Evolutionary conservation across 53 echinoderm and acorn worm species (phyloP), one percentile per base, ranked within the genome.

Genomic region (Antedon mediterranea): DNA sequence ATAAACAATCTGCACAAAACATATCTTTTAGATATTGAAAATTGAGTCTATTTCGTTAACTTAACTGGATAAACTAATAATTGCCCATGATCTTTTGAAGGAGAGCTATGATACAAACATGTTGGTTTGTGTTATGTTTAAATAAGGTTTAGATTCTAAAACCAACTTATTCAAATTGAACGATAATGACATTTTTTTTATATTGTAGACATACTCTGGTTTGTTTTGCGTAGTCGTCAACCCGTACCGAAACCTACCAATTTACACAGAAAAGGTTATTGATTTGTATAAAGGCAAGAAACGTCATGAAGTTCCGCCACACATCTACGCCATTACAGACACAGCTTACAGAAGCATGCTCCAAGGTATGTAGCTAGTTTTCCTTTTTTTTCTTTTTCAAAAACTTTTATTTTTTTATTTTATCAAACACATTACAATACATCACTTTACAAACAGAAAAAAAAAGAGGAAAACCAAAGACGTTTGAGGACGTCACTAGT

Each of bases 261-360:
- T 98, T 85, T 98, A 98, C 83, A 88, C 92, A 5, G 98, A 98
- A 72, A 98, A 98, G 86, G 98, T 98, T 75, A 89, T 98, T 32
- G 92, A 98, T 28, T 86, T 98, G 41, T 97, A 98, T 89, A 92
- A 90, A 43, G 98, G 98, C 76, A 98, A 98, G 88, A 98, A 98
- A 78, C 92, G 98, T 33, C 98, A 98, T 83, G 98, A 98, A 83
- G 98, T 98, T 78, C 98, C 98, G 15, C 98, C 98, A 71, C 98
- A 98, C 57, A 92, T 98, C 77, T 98, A 84, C 73, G 98, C 98
- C 74, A 89, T 98, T 85, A 98, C 98, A 75, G 98, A 98, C 79
- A 88, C 90, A 30, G 98, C 98, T 18, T 98, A 92, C 88, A 86
- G 89, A 78, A 98, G 98, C 83, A 98, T 98, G 98, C 87, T 98